Percentiles rank a stretch among this genome's conserved stretches.
Conservation (phyloP, 2,888 invertebrate species). For the Nephrotoma appendiculata region DNA sequence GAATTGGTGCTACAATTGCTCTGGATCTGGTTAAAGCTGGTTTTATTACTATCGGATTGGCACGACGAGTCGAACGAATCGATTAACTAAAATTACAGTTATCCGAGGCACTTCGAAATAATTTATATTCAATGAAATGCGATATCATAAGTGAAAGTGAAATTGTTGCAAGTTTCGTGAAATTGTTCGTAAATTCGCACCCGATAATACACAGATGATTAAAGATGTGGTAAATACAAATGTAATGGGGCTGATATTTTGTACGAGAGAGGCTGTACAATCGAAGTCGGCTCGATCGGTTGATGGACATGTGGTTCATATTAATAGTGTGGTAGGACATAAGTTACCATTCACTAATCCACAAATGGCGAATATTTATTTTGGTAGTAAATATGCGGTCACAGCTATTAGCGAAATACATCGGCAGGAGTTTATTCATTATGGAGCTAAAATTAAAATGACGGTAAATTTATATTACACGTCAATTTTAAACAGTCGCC, state of each 20-base stretch:
- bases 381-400: constrained; percentile 22
- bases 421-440: constrained; percentile 23
- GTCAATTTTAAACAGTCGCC: neutral
- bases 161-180: constrained; percentile 37
- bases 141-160: constrained; percentile 39
- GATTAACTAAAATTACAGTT: constrained; percentile 16
- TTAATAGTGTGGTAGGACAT: constrained; percentile 35
- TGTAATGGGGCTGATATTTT: constrained; percentile 29
- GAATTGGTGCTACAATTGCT: constrained; percentile 38
- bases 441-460: neutral
- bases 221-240: constrained; percentile 32
- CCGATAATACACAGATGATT: constrained; percentile 16
- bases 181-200: constrained; percentile 29
- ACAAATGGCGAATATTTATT: constrained; percentile 18
- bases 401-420: constrained; percentile 24
- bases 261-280: constrained; percentile 32
- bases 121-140: constrained; percentile 32
- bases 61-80: constrained; percentile 32
- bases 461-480: neutral
- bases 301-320: constrained; percentile 33
- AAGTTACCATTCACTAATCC: constrained; percentile 23
- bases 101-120: constrained; percentile 2
- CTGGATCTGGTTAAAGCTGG: constrained; percentile 33
- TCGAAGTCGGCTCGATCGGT: constrained; percentile 33
- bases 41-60: constrained; percentile 38